phyloP scores from a whole-genome alignment of 2,888 invertebrate genomes.

The Andrena praecox region DNA sequence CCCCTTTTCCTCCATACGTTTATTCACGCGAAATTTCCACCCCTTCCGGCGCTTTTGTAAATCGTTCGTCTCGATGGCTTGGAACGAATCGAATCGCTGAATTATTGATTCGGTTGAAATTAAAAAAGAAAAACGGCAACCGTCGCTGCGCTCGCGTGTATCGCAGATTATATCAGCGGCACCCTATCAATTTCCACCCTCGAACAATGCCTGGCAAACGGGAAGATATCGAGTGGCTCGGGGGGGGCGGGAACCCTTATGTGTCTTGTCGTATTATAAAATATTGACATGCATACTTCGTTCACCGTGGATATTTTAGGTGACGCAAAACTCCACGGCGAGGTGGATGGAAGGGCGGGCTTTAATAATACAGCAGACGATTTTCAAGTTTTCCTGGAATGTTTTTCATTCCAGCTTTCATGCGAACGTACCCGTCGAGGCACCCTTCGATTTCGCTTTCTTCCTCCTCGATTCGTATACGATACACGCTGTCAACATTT shows the following conservation, averaged over 20 bases:
- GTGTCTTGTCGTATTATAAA: conserved; percentile 78
- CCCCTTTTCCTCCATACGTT: background rate
- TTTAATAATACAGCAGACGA: conserved; percentile 68
- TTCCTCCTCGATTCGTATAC: conserved; percentile 7
- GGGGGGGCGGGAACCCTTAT: conserved; percentile 59
- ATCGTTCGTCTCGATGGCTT: background rate
- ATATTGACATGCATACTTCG: conserved; percentile 75
- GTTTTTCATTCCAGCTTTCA: conserved; percentile 46
- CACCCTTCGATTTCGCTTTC: conserved; percentile 11
- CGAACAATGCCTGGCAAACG: conserved; percentile 64
- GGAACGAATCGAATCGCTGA: conserved; percentile 22
- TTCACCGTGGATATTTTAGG: conserved; percentile 69
- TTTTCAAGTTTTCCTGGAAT: conserved; percentile 61
- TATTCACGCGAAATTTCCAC: background rate
- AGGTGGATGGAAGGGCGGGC: conserved; percentile 50
- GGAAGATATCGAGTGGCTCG: conserved; percentile 60
- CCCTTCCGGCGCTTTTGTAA: background rate
- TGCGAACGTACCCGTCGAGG: background rate
- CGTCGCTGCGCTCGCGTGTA: conserved; percentile 45
- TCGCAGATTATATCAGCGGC: conserved; percentile 62
- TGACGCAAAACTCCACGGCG: conserved; percentile 56
- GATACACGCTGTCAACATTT: background rate
- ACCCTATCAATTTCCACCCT: conserved; percentile 67
- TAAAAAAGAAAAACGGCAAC: conserved; percentile 52
- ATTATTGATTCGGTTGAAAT: conserved; percentile 60